Percentiles rank a stretch among this genome's conserved stretches.
phyloP scores from a whole-genome alignment of 1,140 invertebrate genomes.

The Leptopilina clavipes region DNA sequence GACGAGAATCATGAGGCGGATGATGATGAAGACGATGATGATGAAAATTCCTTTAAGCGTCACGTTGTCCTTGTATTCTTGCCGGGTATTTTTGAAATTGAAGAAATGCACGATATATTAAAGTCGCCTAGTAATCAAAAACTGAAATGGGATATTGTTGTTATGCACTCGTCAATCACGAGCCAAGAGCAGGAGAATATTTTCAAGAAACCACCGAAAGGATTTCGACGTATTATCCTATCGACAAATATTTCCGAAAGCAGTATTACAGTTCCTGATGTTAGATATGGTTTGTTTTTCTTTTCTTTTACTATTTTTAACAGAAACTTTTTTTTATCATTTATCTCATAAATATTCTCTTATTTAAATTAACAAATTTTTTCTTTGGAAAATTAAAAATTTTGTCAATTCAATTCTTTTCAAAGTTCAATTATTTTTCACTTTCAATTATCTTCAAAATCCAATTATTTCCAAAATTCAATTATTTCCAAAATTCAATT shows the following conservation, averaged over 20 bases:
- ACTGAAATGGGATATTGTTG: slow-evolving; percentile 77
- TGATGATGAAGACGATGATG: not conserved
- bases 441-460: too few relatives aligned
- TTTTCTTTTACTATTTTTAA: slow-evolving; percentile 37
- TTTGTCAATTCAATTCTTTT: too few relatives aligned
- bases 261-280: slow-evolving; percentile 95
- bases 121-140: slow-evolving; percentile 58
- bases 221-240: slow-evolving; percentile 89
- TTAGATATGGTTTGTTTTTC: slow-evolving; percentile 84
- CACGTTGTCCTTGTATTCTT: slow-evolving; percentile 90
- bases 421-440: too few relatives aligned
- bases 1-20: slow-evolving; percentile 45
- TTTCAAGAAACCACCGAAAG: slow-evolving; percentile 78
- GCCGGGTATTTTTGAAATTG: slow-evolving; percentile 90
- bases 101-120: slow-evolving; percentile 75
- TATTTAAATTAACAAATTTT: too few relatives aligned
- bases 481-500: too few relatives aligned
- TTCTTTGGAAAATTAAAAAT: too few relatives aligned
- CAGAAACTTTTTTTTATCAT: too few relatives aligned
- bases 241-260: slow-evolving; percentile 98
- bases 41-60: slow-evolving; percentile 61
- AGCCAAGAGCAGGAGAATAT: slow-evolving; percentile 84
- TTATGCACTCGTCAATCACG: slow-evolving; percentile 85
- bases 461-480: too few relatives aligned
- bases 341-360: too few relatives aligned